Base-by-base conservation (phyloP, 2,888 invertebrate species). In the Theristus sp. region DNA sequence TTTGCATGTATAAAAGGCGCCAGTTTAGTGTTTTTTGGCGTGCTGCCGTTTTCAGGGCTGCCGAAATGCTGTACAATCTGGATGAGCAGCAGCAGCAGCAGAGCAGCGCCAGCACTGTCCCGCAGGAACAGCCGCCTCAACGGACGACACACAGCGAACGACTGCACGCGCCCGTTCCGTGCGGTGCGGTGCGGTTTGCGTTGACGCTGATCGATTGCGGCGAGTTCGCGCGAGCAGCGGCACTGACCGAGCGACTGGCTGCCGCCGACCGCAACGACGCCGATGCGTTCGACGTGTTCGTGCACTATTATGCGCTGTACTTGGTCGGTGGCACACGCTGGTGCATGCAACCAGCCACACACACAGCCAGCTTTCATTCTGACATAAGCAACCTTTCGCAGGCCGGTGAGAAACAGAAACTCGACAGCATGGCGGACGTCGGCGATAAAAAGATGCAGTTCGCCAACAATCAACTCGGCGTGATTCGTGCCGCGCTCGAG, bases 331-430 rank as follows among this genome's bases (percentile, higher is more conserved):
- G 52, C 20, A 24, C 22, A 25, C 25, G 54, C 26, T 53, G 20
- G 22, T 54, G 6, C 38, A 13, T 38, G 38, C 38, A 38, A 38
- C 17, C 38, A 38, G 38, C 6, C 38, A 38, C 38, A 6, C 17
- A 17, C 6, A 38, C 6, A n/a, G n/a, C n/a, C n/a, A n/a, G n/a
- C n/a, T n/a, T n/a, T n/a, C n/a, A n/a, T n/a, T n/a, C n/a, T n/a
- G n/a, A n/a, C n/a, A n/a, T n/a, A n/a, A n/a, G n/a, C n/a, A n/a
- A n/a, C n/a, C 56, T 28, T 49, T 56, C 53, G 3, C 52, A 64
- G 79, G 86, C 89, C 0, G 84, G 86, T 64, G 91, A 93, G 73
- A 91, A 89, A 75, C 87, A 87, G 67, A 84, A 86, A 64, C 77
- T 88, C 58, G 90, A 93, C 73, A 87, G 87, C 65, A 82, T 84